These are phyloP conservation scores for Torymus texanus DNA, from an alignment of 2,888 invertebrate genomes.

Conservation along the genomic window DNA sequence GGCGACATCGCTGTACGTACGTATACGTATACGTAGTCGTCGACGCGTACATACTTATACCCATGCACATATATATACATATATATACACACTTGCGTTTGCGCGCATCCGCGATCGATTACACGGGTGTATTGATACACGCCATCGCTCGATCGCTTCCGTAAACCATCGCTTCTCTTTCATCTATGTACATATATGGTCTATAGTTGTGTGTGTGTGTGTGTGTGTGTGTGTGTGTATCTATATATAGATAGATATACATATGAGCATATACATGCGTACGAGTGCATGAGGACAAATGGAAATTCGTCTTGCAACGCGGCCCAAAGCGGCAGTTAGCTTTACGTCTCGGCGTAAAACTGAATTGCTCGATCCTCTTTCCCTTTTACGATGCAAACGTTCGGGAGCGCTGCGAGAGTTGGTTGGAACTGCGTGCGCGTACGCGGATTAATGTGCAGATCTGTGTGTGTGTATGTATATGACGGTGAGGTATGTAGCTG, in stretches of 20 bases:
- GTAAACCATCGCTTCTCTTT: constrained; percentile 4
- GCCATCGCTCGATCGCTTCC: constrained; percentile 29
- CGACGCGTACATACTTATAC: not conserved
- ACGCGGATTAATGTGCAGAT: constrained; percentile 33
- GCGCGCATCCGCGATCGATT: constrained; percentile 28
- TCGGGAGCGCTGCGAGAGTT: constrained; percentile 13
- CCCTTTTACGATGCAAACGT: constrained; percentile 19
- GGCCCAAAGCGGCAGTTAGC: constrained; percentile 31
- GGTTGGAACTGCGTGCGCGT: constrained; percentile 24
- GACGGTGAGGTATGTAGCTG: not conserved
- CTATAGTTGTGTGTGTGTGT: constrained; percentile 9
- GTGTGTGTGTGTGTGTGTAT: constrained; percentile 39
- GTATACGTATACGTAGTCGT: too few relatives aligned
- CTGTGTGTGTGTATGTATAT: not conserved
- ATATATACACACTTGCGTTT: not conserved
- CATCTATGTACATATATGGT: constrained; percentile 2
- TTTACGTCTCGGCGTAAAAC: constrained; percentile 44
- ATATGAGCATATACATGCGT: too few relatives aligned
- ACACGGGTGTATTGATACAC: constrained; percentile 43
- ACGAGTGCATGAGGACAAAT: constrained; percentile 54
- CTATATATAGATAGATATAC: constrained; percentile 35
- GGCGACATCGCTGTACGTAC: too few relatives aligned
- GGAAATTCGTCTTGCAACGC: constrained; percentile 51
- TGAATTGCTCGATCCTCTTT: constrained; percentile 29
- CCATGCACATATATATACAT: not conserved